Evolutionary conservation across 2,113 vertebrate species (phyloP).

Genomic region (Hucho hucho): DNA sequence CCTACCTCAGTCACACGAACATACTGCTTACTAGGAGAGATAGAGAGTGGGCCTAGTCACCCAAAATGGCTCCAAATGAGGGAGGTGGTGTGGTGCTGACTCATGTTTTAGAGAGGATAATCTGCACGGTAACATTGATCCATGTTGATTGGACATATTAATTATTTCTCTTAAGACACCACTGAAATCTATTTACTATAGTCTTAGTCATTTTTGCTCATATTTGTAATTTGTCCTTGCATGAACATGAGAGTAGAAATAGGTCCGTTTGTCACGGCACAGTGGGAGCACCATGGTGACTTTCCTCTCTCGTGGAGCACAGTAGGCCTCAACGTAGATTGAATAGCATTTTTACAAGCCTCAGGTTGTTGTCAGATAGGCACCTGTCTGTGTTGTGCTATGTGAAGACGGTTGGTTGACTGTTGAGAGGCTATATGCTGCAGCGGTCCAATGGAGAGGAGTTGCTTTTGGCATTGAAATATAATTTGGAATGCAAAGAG

Average conservation of each 20-base stretch:
- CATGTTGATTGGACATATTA: conserved; percentile 15
- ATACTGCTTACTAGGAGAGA: conserved; percentile 4
- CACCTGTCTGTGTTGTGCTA: not conserved
- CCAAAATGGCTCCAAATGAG: conserved; percentile 61
- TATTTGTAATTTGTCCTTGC: not conserved
- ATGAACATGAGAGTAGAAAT: not conserved
- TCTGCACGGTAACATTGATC: conserved; percentile 41
- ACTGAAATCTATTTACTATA: conserved; percentile 2
- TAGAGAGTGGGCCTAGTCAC: conserved; percentile 50
- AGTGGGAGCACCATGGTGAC: not conserved
- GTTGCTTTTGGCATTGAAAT: not conserved
- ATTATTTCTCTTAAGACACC: conserved; percentile 14
- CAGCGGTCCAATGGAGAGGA: not conserved
- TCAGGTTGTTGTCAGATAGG: not conserved
- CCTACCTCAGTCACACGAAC: conserved; percentile 41
- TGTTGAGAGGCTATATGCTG: not conserved
- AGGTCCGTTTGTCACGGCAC: conserved; percentile 6
- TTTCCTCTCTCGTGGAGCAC: not conserved
- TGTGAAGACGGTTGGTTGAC: not conserved
- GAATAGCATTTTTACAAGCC: not conserved
- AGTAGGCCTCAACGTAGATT: not conserved
- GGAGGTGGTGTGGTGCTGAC: conserved; percentile 46
- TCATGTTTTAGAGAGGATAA: conserved; percentile 43
- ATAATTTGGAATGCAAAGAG: conserved; percentile 9
- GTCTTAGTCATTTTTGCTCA: not conserved